Base-by-base conservation (phyloP, 2,113 vertebrate species). In the Eolophus roseicapilla region DNA sequence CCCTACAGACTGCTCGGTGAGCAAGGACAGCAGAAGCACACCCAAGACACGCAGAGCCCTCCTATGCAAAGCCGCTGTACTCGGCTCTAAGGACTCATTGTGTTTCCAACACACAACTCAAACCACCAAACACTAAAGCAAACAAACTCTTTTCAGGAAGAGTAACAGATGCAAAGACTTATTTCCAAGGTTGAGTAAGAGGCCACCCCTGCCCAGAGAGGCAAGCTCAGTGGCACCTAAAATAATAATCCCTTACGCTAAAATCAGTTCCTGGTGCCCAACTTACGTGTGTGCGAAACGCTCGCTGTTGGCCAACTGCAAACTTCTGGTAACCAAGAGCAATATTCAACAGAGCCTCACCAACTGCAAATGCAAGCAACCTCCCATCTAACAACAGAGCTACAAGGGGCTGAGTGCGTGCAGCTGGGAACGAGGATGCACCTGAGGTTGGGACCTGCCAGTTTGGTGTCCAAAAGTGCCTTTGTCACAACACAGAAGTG, bases 1-100 rank as follows among this genome's bases (percentile, higher is more conserved):
- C 17, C 31, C 77, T 37, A 21, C 5, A 37, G 39, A 3, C 28
- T 29, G 63, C 53, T 44, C 17, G 19, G 57, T 28, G 33, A 59
- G 57, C 57, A 59, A 35, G 21, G 57, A 24, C 33, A 59, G 33
- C 57, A 59, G 79, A 15, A 28, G 73, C 52, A 7, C 13, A 13
- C 18, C 25, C 2, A 0, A 23, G 46, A 33, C 2, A 62, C 7
- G 2, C 33, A 6, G 21, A 49, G 35, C 49, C 33, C 33, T n/a
- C 4, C 60, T 21, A 27, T 0, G 11, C 43, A 17, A 2, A 1
- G 12, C 3, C 21, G 11, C 33, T 3, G 1, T 1, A 1, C 10
- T 4, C 9, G 1, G 35, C 33, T 46, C 49, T 7, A 6, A 46
- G n/a, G 19, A 53, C 50, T 9, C 4, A 5, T 10, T 24, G 21